A percentile compares a stretch with the other conserved stretches of the same genome.
Evolutionary conservation across 2,888 invertebrate genomes (phyloP).

Genomic region (Deilephila porcellus): DNA sequence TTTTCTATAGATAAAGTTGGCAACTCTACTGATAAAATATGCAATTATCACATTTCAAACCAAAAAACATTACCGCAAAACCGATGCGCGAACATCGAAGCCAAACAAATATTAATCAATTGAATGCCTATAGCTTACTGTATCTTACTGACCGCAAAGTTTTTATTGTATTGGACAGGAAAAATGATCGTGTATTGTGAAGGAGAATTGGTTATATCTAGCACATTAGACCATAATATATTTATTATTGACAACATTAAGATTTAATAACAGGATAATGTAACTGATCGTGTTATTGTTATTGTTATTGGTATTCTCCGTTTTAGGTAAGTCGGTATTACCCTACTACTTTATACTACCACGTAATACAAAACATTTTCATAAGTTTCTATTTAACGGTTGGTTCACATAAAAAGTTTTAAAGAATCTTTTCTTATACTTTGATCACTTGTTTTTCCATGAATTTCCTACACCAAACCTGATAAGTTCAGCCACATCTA

Average conservation of each 20-base stretch:
- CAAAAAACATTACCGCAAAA: conserved; percentile 11
- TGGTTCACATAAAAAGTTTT: no score
- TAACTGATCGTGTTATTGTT: not conserved
- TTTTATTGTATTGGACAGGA: conserved; percentile 11
- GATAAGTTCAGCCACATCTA: no score
- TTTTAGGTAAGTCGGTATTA: not conserved
- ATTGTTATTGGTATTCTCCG: not conserved
- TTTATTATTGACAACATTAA: not conserved
- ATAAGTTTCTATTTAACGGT: no score
- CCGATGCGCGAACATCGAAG: conserved; percentile 1
- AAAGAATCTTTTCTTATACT: no score
- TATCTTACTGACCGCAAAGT: not conserved
- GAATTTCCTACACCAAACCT: no score
- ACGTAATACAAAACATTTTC: no score
- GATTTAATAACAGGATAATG: not conserved
- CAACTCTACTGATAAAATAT: not conserved
- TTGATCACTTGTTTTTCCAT: no score
- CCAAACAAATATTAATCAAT: conserved; percentile 16
- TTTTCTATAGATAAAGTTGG: no score
- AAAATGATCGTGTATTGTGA: not conserved
- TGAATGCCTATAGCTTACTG: not conserved
- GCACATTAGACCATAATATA: no score
- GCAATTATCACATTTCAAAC: not conserved
- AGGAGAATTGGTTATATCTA: not conserved
- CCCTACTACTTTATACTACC: not conserved